These are phyloP conservation scores for Scomberomorus guttatus DNA, from an alignment of 2,797 vertebrate species.

Conservation along the genomic window DNA sequence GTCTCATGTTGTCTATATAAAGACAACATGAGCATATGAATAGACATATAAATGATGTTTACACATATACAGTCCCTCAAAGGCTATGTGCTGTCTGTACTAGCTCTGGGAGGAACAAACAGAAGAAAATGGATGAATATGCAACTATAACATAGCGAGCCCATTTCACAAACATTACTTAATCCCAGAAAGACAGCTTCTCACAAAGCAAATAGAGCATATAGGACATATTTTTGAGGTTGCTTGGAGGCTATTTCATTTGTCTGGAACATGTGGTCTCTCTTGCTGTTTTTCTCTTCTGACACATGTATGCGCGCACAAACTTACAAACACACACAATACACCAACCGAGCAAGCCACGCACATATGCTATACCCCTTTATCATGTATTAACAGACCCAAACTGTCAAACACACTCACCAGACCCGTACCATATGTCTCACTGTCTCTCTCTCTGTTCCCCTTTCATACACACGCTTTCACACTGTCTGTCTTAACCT, in stretches of 20 bases:
- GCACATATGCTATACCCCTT: slow-evolving; percentile 12
- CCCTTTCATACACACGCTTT: slow-evolving; percentile 32
- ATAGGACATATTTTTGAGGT: slow-evolving; percentile 41
- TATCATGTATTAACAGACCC: slow-evolving; percentile 44
- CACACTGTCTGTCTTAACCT: slow-evolving; percentile 53
- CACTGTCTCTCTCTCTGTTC: neutral
- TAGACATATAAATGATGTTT: too few species aligned
- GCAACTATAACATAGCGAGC: slow-evolving; percentile 35
- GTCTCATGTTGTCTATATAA: too few species aligned
- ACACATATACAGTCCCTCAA: slow-evolving; percentile 11
- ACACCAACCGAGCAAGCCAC: slow-evolving; percentile 8
- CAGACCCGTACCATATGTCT: slow-evolving; percentile 42
- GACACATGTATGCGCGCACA: neutral
- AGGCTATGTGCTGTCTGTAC: slow-evolving; percentile 20
- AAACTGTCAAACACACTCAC: slow-evolving; percentile 12
- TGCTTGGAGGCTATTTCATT: slow-evolving; percentile 55
- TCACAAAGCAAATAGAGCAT: slow-evolving; percentile 62
- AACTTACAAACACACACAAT: slow-evolving; percentile 1
- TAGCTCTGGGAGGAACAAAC: slow-evolving; percentile 26
- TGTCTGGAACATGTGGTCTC: slow-evolving; percentile 48
- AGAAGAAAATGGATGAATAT: slow-evolving; percentile 37
- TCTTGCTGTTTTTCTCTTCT: neutral
- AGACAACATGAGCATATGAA: too few species aligned
- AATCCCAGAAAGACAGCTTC: slow-evolving; percentile 51
- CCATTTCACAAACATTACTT: slow-evolving; percentile 41